Evolutionary conservation across 2,113 vertebrate genomes (phyloP).

Genomic region (Rhabdomys dilectus): DNA sequence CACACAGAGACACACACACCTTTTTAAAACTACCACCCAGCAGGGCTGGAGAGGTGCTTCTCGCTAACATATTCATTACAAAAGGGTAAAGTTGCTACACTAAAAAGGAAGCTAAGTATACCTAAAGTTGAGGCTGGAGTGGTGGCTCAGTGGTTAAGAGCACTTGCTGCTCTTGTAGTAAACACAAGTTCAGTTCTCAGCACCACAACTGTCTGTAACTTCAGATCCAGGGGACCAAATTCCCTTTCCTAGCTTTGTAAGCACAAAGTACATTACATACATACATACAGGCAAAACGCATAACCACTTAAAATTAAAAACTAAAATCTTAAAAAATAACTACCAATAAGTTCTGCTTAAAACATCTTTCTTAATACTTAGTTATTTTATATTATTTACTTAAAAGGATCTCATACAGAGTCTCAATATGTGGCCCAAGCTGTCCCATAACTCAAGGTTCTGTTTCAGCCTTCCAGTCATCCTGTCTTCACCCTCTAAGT

Average conservation of each 20-base stretch:
- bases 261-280: neutral
- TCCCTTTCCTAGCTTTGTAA: neutral
- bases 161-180: neutral
- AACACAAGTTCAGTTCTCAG: neutral
- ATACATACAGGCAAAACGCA: neutral
- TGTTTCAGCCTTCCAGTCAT: neutral
- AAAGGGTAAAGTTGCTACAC: neutral
- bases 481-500: neutral
- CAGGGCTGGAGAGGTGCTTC: neutral
- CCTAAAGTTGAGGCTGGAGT: neutral
- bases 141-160: neutral
- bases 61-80: neutral
- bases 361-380: neutral
- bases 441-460: neutral
- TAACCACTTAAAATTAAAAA: neutral
- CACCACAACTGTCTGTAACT: neutral
- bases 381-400: neutral
- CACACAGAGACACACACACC: neutral
- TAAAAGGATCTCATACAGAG: neutral
- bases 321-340: neutral
- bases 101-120: neutral
- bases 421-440: neutral
- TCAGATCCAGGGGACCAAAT: neutral
- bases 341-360: neutral
- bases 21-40: neutral